These are phyloP conservation scores for Halictus ligatus DNA, from an alignment of 2,888 invertebrate species.

Conservation along the genomic window DNA sequence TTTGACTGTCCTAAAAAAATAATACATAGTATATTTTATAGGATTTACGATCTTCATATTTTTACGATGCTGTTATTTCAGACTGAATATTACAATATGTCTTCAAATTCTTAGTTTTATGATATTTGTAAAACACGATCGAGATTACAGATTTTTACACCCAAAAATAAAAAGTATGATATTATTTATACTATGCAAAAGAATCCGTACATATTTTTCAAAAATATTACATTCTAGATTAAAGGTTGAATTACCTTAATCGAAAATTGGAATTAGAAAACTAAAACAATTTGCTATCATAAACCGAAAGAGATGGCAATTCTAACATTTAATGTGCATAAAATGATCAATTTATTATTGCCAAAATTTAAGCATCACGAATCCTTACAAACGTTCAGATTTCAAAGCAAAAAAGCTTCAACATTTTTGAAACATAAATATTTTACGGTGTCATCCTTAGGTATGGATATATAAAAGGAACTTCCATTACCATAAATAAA, in stretches of 20 bases:
- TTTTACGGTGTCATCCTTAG: constrained; percentile 28
- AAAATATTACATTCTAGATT: not conserved
- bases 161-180: not conserved
- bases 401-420: constrained; percentile 29
- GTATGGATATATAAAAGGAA: constrained; percentile 29
- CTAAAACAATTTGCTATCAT: constrained; percentile 12
- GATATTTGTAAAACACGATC: constrained; percentile 17
- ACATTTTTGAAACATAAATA: constrained; percentile 45
- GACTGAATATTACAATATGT: constrained; percentile 28
- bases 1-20: constrained; percentile 32
- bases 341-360: not conserved
- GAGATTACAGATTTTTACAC: not conserved
- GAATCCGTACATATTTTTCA: not conserved
- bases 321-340: constrained; percentile 5
- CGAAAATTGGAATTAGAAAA: constrained; percentile 9
- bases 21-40: constrained; percentile 44
- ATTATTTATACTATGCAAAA: not conserved
- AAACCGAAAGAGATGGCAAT: constrained; percentile 5
- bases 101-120: constrained; percentile 11
- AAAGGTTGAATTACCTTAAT: not conserved
- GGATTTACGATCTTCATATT: constrained; percentile 39
- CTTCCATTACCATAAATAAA: constrained; percentile 42
- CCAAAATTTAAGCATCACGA: not conserved
- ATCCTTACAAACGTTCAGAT: constrained; percentile 23
- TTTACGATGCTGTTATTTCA: constrained; percentile 40